These are phyloP conservation scores for Stylophora pistillata DNA, from an alignment of 64 coral and sea anemone species.

Conservation along the genomic window DNA sequence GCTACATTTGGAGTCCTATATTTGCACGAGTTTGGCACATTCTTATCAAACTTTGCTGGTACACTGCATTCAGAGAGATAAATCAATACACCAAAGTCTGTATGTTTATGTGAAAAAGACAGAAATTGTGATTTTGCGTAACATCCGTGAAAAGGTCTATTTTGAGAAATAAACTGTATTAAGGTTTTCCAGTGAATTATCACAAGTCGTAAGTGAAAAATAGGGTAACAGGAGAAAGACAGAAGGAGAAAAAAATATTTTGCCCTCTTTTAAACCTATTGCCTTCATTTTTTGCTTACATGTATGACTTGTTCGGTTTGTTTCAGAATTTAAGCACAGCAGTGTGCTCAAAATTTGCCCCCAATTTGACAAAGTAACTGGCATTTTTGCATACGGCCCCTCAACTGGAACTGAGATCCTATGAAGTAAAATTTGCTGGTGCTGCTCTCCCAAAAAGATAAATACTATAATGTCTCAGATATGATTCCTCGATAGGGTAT, in stretches of 20 bases:
- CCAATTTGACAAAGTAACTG: constrained; percentile 34
- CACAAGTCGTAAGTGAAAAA: constrained; percentile 24
- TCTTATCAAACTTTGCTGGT: constrained; percentile 36
- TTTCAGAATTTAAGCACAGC: constrained; percentile 17
- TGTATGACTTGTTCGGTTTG: constrained; percentile 29
- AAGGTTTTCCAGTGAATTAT: constrained; percentile 23
- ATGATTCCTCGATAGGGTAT: constrained; percentile 1
- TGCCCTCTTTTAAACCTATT: constrained; percentile 15
- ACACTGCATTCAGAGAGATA: neutral
- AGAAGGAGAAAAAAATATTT: constrained; percentile 21
- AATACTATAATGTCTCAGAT: constrained; percentile 13
- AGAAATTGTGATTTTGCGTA: constrained; percentile 23
- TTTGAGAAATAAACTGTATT: constrained; percentile 31
- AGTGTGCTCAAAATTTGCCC: constrained; percentile 13
- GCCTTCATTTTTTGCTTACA: constrained; percentile 28
- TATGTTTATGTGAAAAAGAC: constrained; percentile 20
- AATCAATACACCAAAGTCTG: neutral
- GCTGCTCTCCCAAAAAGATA: constrained; percentile 7
- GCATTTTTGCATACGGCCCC: constrained; percentile 27
- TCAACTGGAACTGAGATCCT: constrained; percentile 13
- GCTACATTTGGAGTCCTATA: constrained; percentile 22
- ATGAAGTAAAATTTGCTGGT: constrained; percentile 24
- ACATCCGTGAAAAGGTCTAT: constrained; percentile 9
- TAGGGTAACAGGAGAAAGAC: constrained; percentile 17
- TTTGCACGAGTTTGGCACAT: constrained; percentile 20